These are phyloP conservation scores for Athene noctua DNA, from an alignment of 2,113 vertebrate genomes.

Conservation along the genomic window DNA sequence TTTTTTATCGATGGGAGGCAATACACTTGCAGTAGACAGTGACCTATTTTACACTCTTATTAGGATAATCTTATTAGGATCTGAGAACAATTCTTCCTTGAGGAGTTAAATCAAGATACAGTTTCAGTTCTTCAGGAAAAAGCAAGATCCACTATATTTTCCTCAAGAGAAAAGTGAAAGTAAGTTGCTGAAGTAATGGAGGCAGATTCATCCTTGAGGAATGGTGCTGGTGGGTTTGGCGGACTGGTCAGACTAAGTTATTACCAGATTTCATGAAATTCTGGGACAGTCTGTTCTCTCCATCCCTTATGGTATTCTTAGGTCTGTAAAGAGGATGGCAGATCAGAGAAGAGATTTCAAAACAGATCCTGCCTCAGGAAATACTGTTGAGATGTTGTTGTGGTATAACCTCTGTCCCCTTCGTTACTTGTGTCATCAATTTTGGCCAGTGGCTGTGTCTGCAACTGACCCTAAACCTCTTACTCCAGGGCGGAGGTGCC, in stretches of 20 bases:
- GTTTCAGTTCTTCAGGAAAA: neutral
- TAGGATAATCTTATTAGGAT: neutral
- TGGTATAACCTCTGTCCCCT: neutral
- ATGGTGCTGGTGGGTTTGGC: neutral
- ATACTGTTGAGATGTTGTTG: neutral
- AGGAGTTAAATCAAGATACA: neutral
- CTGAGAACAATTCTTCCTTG: neutral
- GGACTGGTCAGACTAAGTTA: neutral
- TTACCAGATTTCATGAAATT: neutral
- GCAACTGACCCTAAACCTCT: neutral
- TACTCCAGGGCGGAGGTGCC: neutral
- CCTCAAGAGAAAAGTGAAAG: neutral
- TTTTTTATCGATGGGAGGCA: neutral
- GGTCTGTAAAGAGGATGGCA: neutral
- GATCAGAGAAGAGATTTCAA: neutral
- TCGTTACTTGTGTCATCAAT: accelerated
- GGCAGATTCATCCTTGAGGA: neutral
- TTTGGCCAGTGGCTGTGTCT: neutral
- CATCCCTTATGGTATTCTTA: neutral
- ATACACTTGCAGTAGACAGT: neutral
- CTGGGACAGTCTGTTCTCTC: neutral
- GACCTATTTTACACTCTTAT: neutral
- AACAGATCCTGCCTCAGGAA: neutral
- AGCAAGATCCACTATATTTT: neutral
- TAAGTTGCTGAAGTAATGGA: neutral